Evolutionary conservation across 2,113 vertebrate genomes (phyloP), one percentile per base, ranked within the genome.

Genomic region (Brachyistius frenatus): DNA sequence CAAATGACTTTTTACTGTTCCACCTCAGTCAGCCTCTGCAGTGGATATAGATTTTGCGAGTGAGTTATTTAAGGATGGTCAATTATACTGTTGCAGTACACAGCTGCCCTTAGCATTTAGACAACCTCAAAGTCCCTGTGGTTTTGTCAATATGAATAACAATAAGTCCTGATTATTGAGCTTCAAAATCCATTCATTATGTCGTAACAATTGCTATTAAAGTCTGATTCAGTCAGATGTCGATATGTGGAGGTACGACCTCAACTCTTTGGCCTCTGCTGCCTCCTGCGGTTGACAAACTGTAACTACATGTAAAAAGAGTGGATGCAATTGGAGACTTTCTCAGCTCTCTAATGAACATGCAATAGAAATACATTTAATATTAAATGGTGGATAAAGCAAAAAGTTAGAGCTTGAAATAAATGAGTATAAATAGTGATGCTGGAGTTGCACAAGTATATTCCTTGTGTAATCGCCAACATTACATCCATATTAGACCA

Each of bases 231-330:
- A 76, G 50, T 55, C 52, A 60, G 41, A 31, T 44, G n/a, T 74
- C 58, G n/a, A 73, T 70, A 61, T 84, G 41, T 67, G 6, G 30
- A 7, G n/a, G 41, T 7, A 16, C 31, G 41, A 2, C 15, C 30
- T 41, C 3, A 16, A 30, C 39, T 66, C n/a, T 23, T 67, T 77
- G 67, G 70, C 62, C 73, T 90, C 77, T 92, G 81, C 90, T 85
- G 85, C 92, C 92, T 13, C 76, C 90, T 80, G 71, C 75, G 80
- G 90, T 23, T 57, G n/a, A 65, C 1, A 70, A 52, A 9, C 5
- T 72, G 63, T 23, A 82, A 89, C 50, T 88, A 68, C 91, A 84
- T 41, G 13, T 9, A 61, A 32, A 62, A 3, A 33, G 3, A 49
- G 6, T 1, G 31, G 5, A 50, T 33, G 39, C 41, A 53, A 55